These are phyloP conservation scores for Redunca redunca DNA, from an alignment of 2,113 vertebrate species.

Conservation along the genomic window DNA sequence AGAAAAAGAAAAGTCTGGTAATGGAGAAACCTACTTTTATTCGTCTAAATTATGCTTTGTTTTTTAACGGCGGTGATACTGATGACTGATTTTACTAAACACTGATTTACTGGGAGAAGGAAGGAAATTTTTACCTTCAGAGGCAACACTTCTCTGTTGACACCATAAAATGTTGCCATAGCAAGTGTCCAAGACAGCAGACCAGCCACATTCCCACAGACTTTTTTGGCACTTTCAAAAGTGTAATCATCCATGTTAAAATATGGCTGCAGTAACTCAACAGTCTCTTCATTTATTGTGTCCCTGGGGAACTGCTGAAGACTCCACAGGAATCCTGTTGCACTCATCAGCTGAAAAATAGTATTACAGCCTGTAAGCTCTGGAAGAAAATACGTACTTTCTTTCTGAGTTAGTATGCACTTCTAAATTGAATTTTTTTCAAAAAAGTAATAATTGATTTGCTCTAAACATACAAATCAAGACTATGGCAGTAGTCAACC, in stretches of 20 bases:
- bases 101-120: not conserved
- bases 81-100: not conserved
- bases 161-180: constrained; percentile 82
- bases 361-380: not conserved
- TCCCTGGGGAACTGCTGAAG: constrained; percentile 86
- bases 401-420: not conserved
- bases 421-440: not conserved
- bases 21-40: not conserved
- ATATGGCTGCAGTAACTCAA: constrained; percentile 85
- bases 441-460: not conserved
- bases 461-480: not conserved
- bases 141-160: constrained; percentile 84
- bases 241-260: constrained; percentile 85
- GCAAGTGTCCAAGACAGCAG: constrained; percentile 85
- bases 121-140: constrained; percentile 79
- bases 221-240: constrained; percentile 80
- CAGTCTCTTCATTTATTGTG: constrained; percentile 83
- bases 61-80: not conserved
- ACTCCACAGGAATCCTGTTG: constrained; percentile 81
- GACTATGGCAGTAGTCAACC: not conserved
- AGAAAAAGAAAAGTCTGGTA: not conserved
- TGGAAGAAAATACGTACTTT: not conserved
- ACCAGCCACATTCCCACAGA: constrained; percentile 86
- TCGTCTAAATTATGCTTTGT: not conserved
- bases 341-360: constrained; percentile 86